Conservation (phyloP, 2,113 vertebrate species). For the Ophthalmolycus amberensis region DNA sequence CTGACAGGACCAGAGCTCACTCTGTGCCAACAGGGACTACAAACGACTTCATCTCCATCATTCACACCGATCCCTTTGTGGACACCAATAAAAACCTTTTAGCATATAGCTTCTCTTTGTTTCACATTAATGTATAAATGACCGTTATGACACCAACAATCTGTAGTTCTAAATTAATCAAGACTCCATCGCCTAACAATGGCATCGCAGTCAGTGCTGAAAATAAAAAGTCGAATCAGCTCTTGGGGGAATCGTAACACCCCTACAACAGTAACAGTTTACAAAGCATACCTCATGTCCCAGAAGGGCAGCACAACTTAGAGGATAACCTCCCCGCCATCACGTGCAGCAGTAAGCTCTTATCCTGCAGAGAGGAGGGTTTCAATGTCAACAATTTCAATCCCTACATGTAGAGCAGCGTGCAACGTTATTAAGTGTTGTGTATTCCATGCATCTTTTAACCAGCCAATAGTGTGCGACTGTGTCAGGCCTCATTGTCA, state of each 20-base stretch:
- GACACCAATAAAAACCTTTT: no score
- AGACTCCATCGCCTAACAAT: no score
- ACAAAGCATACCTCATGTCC: slow-evolving; percentile 17
- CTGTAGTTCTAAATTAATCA: no score
- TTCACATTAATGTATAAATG: no score
- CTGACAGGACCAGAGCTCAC: slow-evolving; percentile 52
- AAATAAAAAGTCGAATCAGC: no score
- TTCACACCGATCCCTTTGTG: no score
- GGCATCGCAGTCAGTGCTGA: not conserved
- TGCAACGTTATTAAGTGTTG: no score
- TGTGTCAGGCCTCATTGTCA: slow-evolving; percentile 84
- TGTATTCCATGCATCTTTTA: not conserved
- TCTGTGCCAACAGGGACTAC: slow-evolving; percentile 48
- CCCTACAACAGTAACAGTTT: not conserved
- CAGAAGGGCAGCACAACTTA: not conserved
- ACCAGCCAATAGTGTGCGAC: accelerated
- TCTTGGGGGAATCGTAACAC: no score
- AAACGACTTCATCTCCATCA: no score
- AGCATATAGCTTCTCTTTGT: no score
- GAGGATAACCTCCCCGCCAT: accelerated
- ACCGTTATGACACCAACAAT: no score
- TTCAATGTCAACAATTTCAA: not conserved
- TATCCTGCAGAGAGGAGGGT: slow-evolving; percentile 4
- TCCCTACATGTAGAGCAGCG: no score
- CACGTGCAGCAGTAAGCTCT: not conserved